A percentile compares a stretch with the other conserved stretches of the same genome.
Evolutionary conservation across 2,797 vertebrate genomes (phyloP).

Genomic region (Falco rusticolus): DNA sequence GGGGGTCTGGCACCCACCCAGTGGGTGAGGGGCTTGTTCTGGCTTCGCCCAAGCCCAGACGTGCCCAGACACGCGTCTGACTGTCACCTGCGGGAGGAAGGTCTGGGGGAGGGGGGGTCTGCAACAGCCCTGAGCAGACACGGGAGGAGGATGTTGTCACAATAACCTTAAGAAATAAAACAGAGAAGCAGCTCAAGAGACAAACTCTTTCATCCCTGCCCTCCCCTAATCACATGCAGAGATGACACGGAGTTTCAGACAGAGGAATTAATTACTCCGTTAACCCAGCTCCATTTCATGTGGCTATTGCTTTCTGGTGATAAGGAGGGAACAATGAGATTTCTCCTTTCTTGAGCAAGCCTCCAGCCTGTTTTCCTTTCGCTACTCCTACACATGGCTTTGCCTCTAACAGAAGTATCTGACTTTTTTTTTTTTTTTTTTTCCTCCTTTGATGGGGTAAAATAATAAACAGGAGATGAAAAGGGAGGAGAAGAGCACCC

Average conservation of each 20-base stretch:
- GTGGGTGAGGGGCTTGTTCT: background rate
- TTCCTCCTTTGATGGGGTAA: background rate
- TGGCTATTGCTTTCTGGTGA: background rate
- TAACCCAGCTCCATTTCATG: background rate
- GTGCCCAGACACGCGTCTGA: accelerated
- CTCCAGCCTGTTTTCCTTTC: background rate
- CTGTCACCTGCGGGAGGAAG: background rate
- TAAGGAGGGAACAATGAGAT: constrained; percentile 14
- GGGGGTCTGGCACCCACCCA: background rate
- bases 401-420: background rate
- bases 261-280: background rate
- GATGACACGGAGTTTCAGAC: background rate
- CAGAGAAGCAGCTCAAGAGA: background rate
- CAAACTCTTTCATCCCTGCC: background rate
- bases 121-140: accelerated
- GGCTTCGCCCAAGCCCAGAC: background rate
- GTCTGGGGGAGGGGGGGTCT: background rate
- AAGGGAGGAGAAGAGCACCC: background rate
- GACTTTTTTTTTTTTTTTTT: background rate
- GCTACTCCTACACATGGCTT: background rate
- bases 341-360: background rate
- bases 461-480: constrained; percentile 39
- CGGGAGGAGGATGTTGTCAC: background rate
- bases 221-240: background rate
- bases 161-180: background rate